Conservation (phyloP, 1,140 invertebrate genomes). For the Phthorimaea operculella region DNA sequence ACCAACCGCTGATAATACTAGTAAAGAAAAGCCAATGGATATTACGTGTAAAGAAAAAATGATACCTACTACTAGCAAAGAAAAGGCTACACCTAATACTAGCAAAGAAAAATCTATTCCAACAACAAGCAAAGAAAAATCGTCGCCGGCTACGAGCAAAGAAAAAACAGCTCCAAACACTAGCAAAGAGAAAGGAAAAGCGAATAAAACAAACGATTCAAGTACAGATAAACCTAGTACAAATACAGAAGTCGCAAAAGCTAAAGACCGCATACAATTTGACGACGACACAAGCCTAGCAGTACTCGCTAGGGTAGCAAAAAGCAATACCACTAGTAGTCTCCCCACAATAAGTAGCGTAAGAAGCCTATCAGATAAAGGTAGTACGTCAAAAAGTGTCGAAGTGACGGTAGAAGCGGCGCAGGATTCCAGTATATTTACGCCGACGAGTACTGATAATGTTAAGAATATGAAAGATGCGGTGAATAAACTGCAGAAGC, state of each 20-base stretch:
- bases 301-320: constrained; percentile 25
- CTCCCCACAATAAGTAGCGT: constrained; percentile 24
- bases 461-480: constrained; percentile 43
- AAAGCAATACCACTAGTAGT: constrained; percentile 25
- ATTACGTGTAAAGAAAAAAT: neutral
- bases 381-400: constrained; percentile 16
- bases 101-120: constrained; percentile 4
- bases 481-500: constrained; percentile 32
- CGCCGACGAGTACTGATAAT: constrained; percentile 40
- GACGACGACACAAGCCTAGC: constrained; percentile 47
- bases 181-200: constrained; percentile 8
- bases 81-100: constrained; percentile 3
- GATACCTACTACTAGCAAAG: neutral
- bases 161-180: no score
- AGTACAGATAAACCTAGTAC: neutral
- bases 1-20: constrained; percentile 1
- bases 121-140: constrained; percentile 8
- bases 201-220: constrained; percentile 12
- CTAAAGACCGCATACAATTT: constrained; percentile 26
- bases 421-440: constrained; percentile 38
- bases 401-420: constrained; percentile 29
- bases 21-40: neutral
- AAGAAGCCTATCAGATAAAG: neutral
- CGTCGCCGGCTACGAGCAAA: neutral
- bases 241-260: neutral